Evolutionary conservation across 92 coral and sea anemone genomes (phyloP).

Genomic region (Zoanthus gigantus): DNA sequence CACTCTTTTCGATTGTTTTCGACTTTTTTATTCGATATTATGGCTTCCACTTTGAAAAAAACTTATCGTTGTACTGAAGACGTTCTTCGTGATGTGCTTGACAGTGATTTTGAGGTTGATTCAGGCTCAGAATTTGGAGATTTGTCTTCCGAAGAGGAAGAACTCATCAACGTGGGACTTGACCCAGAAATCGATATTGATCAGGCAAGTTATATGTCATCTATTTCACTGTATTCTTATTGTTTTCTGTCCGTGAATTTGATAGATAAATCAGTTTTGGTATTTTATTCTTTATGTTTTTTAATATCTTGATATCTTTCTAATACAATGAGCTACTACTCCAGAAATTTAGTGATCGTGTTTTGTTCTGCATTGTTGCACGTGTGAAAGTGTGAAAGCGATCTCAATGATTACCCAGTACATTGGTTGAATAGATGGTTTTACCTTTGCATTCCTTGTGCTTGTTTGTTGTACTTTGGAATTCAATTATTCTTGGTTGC

Average conservation of each 20-base stretch:
- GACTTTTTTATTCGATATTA: background rate
- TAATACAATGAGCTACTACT: background rate
- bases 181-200: conserved; percentile 3
- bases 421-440: too few relatives aligned
- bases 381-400: too few relatives aligned
- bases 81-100: background rate
- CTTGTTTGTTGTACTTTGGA: too few relatives aligned
- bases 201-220: background rate
- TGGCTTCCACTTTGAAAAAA: background rate
- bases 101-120: conserved; percentile 27
- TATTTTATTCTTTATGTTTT: background rate
- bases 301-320: background rate
- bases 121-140: conserved; percentile 16
- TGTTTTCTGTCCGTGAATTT: conserved; percentile 2
- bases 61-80: background rate
- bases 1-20: too few relatives aligned
- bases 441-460: too few relatives aligned
- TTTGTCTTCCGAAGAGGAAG: conserved; percentile 38
- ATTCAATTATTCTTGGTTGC: too few relatives aligned
- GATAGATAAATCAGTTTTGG: conserved; percentile 2
- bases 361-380: too few relatives aligned
- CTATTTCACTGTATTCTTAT: background rate
- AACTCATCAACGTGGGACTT: conserved; percentile 14
- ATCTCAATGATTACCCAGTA: too few relatives aligned
- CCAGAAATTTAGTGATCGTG: too few relatives aligned